Conservation (phyloP, 2,888 invertebrate species). For the Lobophora halterata region DNA sequence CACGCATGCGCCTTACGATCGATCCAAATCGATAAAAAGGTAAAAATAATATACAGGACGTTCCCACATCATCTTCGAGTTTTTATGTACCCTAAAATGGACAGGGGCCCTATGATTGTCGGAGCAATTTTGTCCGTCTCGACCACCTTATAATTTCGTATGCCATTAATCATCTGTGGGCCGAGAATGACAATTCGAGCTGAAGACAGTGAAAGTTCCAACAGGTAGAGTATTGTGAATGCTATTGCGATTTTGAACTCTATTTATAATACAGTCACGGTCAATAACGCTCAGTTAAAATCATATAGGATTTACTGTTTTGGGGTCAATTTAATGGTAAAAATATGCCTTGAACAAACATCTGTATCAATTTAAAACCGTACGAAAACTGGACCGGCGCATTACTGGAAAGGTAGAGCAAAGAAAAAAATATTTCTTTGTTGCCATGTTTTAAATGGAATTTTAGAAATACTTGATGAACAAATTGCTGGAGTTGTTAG, state of each 20-base stretch:
- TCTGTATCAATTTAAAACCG: too few species aligned
- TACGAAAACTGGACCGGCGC: too few species aligned
- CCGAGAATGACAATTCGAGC: slow-evolving; percentile 60
- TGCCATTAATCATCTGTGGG: slow-evolving; percentile 65
- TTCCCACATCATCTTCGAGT: slow-evolving; percentile 62
- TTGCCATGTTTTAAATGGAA: too few species aligned
- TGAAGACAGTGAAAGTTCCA: slow-evolving; percentile 48
- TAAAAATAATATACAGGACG: slow-evolving; percentile 52
- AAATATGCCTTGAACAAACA: too few species aligned
- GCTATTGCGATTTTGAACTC: slow-evolving; percentile 14
- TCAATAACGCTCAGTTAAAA: too few species aligned
- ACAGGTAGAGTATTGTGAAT: slow-evolving; percentile 27
- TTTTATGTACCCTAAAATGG: slow-evolving; percentile 51
- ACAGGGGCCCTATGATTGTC: slow-evolving; percentile 48
- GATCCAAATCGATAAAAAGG: slow-evolving; percentile 39
- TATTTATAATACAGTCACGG: too few species aligned
- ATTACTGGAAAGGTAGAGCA: too few species aligned
- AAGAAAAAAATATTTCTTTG: too few species aligned
- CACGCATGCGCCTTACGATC: slow-evolving; percentile 46
- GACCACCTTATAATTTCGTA: slow-evolving; percentile 69
- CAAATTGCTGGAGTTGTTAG: too few species aligned
- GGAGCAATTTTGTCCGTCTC: slow-evolving; percentile 62
- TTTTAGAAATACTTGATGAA: too few species aligned
- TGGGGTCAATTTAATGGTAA: too few species aligned
- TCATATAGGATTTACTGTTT: too few species aligned